Evolutionary conservation across 2,113 vertebrate species (phyloP), one percentile per base, ranked within the genome.

Genomic region (Cynoglossus semilaevis): DNA sequence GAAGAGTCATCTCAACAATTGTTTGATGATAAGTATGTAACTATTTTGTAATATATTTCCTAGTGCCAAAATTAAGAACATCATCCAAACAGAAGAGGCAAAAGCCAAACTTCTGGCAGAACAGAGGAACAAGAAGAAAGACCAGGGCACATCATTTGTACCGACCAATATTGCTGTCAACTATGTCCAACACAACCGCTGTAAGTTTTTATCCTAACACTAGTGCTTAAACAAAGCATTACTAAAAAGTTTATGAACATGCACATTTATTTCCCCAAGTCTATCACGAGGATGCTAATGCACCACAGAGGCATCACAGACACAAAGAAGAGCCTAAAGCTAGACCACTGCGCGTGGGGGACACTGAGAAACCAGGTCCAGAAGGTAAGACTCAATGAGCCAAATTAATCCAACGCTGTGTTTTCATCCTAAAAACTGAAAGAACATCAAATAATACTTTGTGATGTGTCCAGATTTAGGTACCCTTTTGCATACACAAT

Each of bases 141-240:
- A 99, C 82, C 92, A 91, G 0, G 93, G 95, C 67, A 98, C 96
- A 0, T 98, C 96, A 8, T 99, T 99, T 9, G 96, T 99, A 66
- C 97, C 97, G 43, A 99, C 95, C 10, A 98, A 99, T 83, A 99
- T 98, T 66, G 97, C 96, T 0, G 97, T 99, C 61, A 98, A 99
- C 71, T 98, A 99, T 0, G 96, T 99, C 55, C 97, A 99, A 76
- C 97, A 99, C 84, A 99, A 99, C 83, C 91, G 97, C 84, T 99
- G 96, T 99, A 72, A 94, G 96, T 88, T 43, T 34, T 4, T 22
- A n/a, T 15, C 17, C 1, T 56, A 37, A 29, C 18, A 9, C 0
- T 15, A 5, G 2, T 5, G 1, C 34, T 44, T 42, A 19, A 53
- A 34, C 1, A 7, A 8, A 4, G 12, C 41, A 13, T n/a, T 8